Conservation (phyloP, 2,113 vertebrate species). For the Gymnobelideus leadbeateri region DNA sequence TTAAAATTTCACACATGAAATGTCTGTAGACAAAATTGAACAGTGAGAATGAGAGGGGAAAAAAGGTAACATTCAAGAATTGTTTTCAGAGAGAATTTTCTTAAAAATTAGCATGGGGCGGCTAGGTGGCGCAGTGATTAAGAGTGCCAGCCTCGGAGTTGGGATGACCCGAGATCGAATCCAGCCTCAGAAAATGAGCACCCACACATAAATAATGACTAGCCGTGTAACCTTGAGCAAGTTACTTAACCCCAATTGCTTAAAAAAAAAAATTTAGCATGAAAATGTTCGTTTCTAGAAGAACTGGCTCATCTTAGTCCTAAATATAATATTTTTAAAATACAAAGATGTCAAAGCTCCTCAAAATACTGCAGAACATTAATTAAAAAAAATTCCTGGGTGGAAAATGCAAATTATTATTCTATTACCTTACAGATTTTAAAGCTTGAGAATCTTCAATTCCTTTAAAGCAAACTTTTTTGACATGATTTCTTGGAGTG, state of each 20-base stretch:
- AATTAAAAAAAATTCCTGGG: conserved; percentile 39
- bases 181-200: too few species aligned
- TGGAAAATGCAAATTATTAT: conserved; percentile 36
- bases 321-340: conserved; percentile 38
- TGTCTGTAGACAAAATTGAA: background rate
- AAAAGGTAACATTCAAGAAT: background rate
- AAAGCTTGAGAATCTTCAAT: conserved; percentile 84
- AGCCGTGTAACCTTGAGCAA: too few species aligned
- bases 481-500: conserved; percentile 78
- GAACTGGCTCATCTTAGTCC: background rate
- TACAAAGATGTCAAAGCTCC: conserved; percentile 22
- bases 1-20: background rate
- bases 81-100: background rate
- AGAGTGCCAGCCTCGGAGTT: too few species aligned
- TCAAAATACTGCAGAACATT: conserved; percentile 48
- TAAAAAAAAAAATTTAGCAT: background rate
- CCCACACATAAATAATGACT: too few species aligned
- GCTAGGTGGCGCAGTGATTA: too few species aligned
- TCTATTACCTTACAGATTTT: conserved; percentile 80
- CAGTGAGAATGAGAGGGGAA: background rate
- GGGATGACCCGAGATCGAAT: too few species aligned
- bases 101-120: background rate
- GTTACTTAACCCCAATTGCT: too few species aligned
- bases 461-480: conserved; percentile 88
- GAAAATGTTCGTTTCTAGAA: conserved; percentile 10